These are phyloP conservation scores for Pristionchus maxplancki DNA, from an alignment of 2,888 invertebrate genomes.

Conservation along the genomic window DNA sequence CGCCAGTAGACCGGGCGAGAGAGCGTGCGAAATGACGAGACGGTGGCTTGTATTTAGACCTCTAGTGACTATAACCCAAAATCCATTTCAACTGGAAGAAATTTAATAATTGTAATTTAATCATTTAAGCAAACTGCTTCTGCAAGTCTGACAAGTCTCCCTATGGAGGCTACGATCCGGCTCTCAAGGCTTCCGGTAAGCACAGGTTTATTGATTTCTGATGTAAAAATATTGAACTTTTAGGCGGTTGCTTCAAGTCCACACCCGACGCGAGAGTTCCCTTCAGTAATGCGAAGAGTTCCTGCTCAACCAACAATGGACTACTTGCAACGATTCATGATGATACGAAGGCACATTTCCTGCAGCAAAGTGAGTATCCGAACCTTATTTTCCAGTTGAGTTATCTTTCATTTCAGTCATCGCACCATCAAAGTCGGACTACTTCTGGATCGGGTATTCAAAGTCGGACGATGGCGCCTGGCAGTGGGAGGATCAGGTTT, in stretches of 20 bases:
- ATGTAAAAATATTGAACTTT: neutral
- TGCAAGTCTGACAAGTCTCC: neutral
- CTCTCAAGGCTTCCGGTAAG: neutral
- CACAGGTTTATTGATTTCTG: neutral
- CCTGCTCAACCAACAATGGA: neutral
- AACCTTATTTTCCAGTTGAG: no score
- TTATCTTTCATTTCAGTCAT: neutral
- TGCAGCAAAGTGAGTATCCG: neutral
- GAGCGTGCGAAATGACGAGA: no score
- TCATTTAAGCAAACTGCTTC: neutral
- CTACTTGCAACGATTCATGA: neutral
- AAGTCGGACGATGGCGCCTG: neutral
- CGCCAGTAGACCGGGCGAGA: no score
- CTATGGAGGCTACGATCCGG: neutral
- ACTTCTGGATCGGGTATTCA: constrained; percentile 2
- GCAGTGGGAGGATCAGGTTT: constrained; percentile 1
- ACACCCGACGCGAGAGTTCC: neutral
- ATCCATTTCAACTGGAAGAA: no score
- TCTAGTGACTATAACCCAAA: no score
- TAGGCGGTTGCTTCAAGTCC: neutral
- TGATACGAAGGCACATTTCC: neutral
- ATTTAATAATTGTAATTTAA: neutral
- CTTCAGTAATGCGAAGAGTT: neutral
- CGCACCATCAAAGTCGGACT: neutral
- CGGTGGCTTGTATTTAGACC: no score